A percentile compares a stretch with the other conserved stretches of the same genome.
These are phyloP conservation scores for Teleiodes luculella DNA, from an alignment of 2,888 invertebrate genomes.

Conservation along the genomic window DNA sequence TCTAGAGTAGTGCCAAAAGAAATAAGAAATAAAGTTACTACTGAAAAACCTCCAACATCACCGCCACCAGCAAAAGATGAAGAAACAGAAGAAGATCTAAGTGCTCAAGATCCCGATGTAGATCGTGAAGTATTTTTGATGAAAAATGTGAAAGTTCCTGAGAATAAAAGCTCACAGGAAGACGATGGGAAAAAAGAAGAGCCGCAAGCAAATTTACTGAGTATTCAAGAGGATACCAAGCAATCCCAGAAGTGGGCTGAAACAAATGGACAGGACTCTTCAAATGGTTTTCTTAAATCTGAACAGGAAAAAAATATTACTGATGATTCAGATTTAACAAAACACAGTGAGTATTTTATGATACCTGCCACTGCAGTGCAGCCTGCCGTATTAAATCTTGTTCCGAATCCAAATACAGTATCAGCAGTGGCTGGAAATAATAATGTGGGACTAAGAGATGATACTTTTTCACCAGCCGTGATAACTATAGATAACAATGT, in stretches of 20 bases:
- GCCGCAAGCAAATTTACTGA: neutral
- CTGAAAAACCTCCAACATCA: neutral
- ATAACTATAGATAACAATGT: neutral
- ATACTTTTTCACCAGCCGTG: neutral
- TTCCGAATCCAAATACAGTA: neutral
- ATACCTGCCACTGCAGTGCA: neutral
- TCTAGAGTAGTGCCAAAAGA: neutral
- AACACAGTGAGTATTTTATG: neutral
- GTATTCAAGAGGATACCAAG: neutral
- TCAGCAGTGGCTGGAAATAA: neutral
- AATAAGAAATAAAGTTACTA: neutral
- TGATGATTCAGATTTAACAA: neutral
- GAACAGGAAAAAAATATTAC: neutral
- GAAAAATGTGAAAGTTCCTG: conserved; percentile 2
- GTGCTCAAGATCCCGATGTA: neutral
- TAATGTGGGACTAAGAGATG: neutral
- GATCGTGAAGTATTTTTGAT: neutral
- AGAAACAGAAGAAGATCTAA: neutral
- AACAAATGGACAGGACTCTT: neutral
- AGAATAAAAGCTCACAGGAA: neutral
- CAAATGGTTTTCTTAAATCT: neutral
- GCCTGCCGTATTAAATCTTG: neutral
- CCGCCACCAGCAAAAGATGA: neutral
- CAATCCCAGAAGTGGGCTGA: neutral
- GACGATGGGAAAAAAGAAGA: neutral